phyloP scores from a whole-genome alignment of 1,140 invertebrate genomes.

The Brachionus koreanus region DNA sequence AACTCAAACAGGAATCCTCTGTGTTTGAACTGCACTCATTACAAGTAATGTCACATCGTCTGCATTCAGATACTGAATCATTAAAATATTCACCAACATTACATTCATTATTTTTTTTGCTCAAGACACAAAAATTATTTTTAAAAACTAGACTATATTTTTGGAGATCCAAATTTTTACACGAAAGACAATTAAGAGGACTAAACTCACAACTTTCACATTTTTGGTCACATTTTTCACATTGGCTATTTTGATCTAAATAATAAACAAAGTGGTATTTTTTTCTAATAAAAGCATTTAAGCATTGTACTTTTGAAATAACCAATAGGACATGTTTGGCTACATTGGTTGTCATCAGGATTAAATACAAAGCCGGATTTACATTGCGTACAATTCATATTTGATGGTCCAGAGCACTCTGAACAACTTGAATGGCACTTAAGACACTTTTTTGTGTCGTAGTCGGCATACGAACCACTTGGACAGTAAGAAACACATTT shows the following conservation, averaged over 20 bases:
- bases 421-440: constrained; percentile 23
- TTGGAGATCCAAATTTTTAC: not conserved
- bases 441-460: not conserved
- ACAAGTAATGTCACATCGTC: constrained; percentile 35
- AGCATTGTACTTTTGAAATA: constrained; percentile 12
- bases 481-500: constrained; percentile 31
- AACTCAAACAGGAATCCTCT: not conserved
- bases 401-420: constrained; percentile 6
- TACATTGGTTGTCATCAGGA: not conserved
- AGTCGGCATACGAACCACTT: not conserved
- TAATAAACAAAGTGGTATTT: not conserved
- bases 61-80: not conserved
- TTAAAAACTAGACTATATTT: not conserved
- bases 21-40: not conserved
- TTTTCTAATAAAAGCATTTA: not conserved
- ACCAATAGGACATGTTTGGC: not conserved
- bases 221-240: constrained; percentile 27
- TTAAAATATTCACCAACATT: not conserved
- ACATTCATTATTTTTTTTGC: constrained; percentile 28
- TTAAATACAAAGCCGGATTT: not conserved
- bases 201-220: constrained; percentile 32
- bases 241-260: constrained; percentile 6
- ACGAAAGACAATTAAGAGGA: not conserved
- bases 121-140: not conserved
- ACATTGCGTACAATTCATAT: not conserved